phyloP scores from a whole-genome alignment of 2,888 invertebrate genomes.

The Leptothorax acervorum region DNA sequence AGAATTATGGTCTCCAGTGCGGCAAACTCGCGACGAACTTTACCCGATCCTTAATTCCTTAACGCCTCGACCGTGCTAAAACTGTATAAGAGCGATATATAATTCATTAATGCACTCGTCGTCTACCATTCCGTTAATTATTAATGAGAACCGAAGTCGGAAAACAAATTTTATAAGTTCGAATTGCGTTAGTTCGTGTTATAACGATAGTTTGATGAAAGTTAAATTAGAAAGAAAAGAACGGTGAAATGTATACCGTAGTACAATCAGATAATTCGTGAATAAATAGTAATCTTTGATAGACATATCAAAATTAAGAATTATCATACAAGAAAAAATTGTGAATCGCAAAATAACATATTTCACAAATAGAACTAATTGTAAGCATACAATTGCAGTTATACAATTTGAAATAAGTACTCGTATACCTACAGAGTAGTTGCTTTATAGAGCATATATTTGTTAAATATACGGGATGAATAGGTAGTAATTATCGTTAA shows the following conservation, averaged over 20 bases:
- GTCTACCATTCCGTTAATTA: slow-evolving; percentile 44
- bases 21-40: slow-evolving; percentile 55
- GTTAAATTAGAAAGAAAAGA: slow-evolving; percentile 11
- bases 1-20: slow-evolving; percentile 53
- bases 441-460: background rate
- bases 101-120: slow-evolving; percentile 54
- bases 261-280: background rate
- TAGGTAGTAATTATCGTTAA: background rate
- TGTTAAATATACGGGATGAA: background rate
- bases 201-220: slow-evolving; percentile 33
- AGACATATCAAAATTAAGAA: background rate
- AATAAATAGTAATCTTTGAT: background rate
- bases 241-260: background rate
- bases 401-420: background rate
- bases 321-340: background rate
- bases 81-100: slow-evolving; percentile 48
- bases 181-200: slow-evolving; percentile 37
- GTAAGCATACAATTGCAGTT: background rate
- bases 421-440: background rate
- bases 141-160: slow-evolving; percentile 26
- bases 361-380: background rate
- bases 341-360: background rate
- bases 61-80: slow-evolving; percentile 41
- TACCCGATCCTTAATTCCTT: slow-evolving; percentile 52
- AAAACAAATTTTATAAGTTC: slow-evolving; percentile 44